Percentiles rank a stretch among this genome's conserved stretches.
phyloP scores from a whole-genome alignment of 2,888 invertebrate genomes.

The Drosophila gaucha region DNA sequence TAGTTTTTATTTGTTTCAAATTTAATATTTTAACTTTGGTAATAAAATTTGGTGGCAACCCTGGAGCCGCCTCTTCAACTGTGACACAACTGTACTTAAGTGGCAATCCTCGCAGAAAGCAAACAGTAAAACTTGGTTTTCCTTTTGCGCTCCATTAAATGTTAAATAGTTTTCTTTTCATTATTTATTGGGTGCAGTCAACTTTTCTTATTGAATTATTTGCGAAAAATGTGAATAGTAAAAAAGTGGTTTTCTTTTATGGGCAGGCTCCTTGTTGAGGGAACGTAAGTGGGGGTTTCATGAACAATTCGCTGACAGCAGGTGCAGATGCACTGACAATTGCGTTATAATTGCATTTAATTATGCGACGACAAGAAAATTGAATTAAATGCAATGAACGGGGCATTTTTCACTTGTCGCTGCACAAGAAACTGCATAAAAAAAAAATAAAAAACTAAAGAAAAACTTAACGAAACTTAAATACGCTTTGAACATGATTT shows the following conservation, averaged over 20 bases:
- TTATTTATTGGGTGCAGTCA: slow-evolving; percentile 9
- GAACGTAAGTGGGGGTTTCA: too few species aligned
- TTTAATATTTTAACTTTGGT: too few species aligned
- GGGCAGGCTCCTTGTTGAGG: background rate
- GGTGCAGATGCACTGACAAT: slow-evolving; percentile 41
- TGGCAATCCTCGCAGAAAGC: background rate
- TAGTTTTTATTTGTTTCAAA: too few species aligned
- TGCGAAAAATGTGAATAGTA: slow-evolving; percentile 3
- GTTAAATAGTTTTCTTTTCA: slow-evolving; percentile 13
- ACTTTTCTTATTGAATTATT: slow-evolving; percentile 10
- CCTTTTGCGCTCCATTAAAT: slow-evolving; percentile 3
- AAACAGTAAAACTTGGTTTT: background rate
- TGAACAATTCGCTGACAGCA: slow-evolving; percentile 14
- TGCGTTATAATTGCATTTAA: slow-evolving; percentile 70
- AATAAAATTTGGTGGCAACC: background rate
- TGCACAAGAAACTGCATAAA: slow-evolving; percentile 14
- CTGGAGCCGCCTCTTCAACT: background rate
- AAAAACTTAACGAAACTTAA: background rate
- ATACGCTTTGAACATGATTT: slow-evolving; percentile 5
- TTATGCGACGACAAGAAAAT: slow-evolving; percentile 61
- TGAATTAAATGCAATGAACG: slow-evolving; percentile 49
- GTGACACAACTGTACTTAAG: background rate
- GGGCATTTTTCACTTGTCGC: slow-evolving; percentile 27
- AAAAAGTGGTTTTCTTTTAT: slow-evolving; percentile 16
- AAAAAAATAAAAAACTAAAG: background rate